A percentile compares a stretch with the other conserved stretches of the same genome.
These are phyloP conservation scores for Bovichtus variegatus DNA, from an alignment of 2,797 vertebrate species.

Conservation along the genomic window DNA sequence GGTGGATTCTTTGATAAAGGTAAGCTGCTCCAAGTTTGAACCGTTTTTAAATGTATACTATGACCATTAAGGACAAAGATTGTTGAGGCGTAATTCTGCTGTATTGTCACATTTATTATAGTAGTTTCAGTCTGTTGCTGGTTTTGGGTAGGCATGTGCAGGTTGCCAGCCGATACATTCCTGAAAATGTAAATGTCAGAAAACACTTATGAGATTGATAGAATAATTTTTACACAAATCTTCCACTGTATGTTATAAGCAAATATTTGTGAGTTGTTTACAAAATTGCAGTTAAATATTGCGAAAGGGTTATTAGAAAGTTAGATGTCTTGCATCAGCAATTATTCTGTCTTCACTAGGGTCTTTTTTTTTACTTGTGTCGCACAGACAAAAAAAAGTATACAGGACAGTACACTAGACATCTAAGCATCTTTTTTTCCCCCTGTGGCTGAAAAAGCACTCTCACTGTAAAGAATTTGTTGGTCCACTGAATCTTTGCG, in stretches of 20 bases:
- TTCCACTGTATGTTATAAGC: neutral
- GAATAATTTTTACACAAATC: no score
- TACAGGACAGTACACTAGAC: constrained; percentile 10
- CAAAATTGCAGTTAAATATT: neutral
- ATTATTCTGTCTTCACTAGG: neutral
- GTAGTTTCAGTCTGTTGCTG: neutral
- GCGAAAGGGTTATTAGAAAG: neutral
- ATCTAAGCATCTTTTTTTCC: neutral
- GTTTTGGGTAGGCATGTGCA: neutral
- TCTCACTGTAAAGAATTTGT: constrained; percentile 67
- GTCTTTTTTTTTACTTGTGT: neutral
- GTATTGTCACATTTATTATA: neutral
- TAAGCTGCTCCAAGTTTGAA: constrained; percentile 56
- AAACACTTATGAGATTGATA: neutral
- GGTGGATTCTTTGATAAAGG: constrained; percentile 87
- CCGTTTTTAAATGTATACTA: neutral
- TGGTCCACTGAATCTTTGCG: constrained; percentile 68
- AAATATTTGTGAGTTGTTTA: neutral
- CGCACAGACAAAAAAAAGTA: no score
- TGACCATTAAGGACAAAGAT: neutral
- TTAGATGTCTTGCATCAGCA: neutral
- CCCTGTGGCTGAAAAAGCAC: constrained; percentile 83
- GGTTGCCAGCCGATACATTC: neutral
- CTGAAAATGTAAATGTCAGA: neutral
- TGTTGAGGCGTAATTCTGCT: neutral